Evolutionary conservation across 2,797 vertebrate genomes (phyloP).

Genomic region (Orestias chungarensis): DNA sequence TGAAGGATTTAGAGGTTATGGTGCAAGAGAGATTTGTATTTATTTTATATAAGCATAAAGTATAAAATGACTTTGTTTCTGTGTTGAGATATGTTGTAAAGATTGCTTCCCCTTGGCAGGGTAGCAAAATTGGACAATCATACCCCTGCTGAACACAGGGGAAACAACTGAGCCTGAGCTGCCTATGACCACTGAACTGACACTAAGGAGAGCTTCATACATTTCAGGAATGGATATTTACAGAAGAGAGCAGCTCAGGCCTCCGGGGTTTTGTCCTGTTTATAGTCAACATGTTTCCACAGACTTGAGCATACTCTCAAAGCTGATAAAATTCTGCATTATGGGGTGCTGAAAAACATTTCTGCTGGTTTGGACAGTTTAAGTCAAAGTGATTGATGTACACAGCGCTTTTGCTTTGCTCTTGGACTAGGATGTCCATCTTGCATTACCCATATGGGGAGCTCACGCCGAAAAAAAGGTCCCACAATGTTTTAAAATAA

Average conservation of each 20-base stretch:
- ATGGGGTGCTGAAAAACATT: constrained; percentile 56
- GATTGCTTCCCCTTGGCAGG: constrained; percentile 57
- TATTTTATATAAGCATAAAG: constrained; percentile 82
- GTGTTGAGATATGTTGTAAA: constrained; percentile 74
- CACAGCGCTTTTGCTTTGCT: constrained; percentile 67
- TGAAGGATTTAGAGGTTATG: constrained; percentile 42
- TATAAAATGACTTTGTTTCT: constrained; percentile 78
- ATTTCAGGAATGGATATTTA: constrained; percentile 42
- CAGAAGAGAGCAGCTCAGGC: constrained; percentile 39
- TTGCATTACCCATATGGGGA: constrained; percentile 61
- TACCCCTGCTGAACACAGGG: constrained; percentile 37
- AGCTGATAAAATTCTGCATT: constrained; percentile 54
- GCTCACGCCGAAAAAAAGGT: constrained; percentile 64
- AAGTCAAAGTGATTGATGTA: constrained; percentile 74
- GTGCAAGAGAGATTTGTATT: constrained; percentile 81
- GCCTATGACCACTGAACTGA: constrained; percentile 37
- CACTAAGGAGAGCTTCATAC: constrained; percentile 40
- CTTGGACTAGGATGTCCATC: constrained; percentile 57
- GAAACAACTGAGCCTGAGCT: constrained; percentile 43
- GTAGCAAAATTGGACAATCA: constrained; percentile 69
- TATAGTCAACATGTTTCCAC: constrained; percentile 39
- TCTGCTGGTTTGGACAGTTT: constrained; percentile 65
- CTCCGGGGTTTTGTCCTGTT: constrained; percentile 50
- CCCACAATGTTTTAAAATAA: constrained; percentile 63
- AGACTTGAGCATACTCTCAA: constrained; percentile 43